A percentile compares a stretch with the other conserved stretches of the same genome.
phyloP scores from a whole-genome alignment of 2,797 vertebrate species.

The Hylomyscus alleni region DNA sequence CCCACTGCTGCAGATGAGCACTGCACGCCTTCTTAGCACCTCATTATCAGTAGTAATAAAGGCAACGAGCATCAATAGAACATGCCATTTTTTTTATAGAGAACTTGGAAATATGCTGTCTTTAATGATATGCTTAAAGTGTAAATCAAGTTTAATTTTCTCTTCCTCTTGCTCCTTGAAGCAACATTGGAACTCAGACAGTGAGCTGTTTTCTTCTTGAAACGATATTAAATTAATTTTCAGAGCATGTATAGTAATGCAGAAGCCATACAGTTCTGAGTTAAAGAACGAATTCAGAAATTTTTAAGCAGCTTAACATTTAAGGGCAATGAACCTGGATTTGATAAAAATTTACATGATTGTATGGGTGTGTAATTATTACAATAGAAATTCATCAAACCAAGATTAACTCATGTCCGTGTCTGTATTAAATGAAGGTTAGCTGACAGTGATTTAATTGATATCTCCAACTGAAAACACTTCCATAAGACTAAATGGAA shows the following conservation, averaged over 20 bases:
- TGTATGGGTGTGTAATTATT: conserved; percentile 44
- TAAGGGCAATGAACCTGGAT: conserved; percentile 55
- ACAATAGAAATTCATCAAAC: conserved; percentile 38
- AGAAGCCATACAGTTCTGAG: conserved; percentile 37
- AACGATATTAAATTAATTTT: conserved; percentile 66
- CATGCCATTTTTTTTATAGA: background rate
- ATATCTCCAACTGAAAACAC: conserved; percentile 14
- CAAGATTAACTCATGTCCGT: conserved; percentile 5
- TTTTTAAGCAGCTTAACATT: conserved; percentile 20
- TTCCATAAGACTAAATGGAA: background rate
- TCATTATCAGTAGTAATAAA: conserved; percentile 30
- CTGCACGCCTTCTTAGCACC: conserved; percentile 2
- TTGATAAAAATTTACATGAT: conserved; percentile 29
- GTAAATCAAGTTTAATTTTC: conserved; percentile 46
- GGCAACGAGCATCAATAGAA: background rate
- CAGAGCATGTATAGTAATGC: conserved; percentile 26
- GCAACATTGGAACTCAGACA: background rate
- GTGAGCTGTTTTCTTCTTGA: conserved; percentile 45
- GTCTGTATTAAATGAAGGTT: conserved; percentile 54
- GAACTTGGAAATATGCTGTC: conserved; percentile 43
- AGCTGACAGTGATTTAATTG: conserved; percentile 45
- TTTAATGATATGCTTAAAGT: conserved; percentile 51
- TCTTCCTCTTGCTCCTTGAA: conserved; percentile 51
- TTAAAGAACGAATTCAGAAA: conserved; percentile 9
- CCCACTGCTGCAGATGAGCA: background rate